Conservation (phyloP, 2,888 invertebrate genomes). For the Clistopyga incitator region DNA sequence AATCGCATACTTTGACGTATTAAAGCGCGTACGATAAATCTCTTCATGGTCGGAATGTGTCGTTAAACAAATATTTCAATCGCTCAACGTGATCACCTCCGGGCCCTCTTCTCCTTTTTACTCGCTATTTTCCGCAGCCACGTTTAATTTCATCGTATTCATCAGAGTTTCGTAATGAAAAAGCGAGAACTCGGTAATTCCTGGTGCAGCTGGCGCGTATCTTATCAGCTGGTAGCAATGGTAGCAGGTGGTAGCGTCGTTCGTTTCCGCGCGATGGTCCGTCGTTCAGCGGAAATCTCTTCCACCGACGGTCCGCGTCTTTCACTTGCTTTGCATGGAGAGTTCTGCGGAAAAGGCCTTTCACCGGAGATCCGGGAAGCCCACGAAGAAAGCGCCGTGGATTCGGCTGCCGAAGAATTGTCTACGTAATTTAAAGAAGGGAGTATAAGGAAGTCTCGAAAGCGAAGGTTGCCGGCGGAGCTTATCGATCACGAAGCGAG, state of each 20-base stretch:
- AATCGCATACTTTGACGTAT: conserved; percentile 29
- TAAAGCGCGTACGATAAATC: background rate
- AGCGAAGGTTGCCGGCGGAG: conserved; percentile 6
- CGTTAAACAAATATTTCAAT: too few species aligned
- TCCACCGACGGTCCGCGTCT: conserved; percentile 17
- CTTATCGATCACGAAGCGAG: conserved; percentile 56
- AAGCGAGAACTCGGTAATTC: conserved; percentile 75
- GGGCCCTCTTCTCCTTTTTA: background rate
- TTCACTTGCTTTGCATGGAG: background rate
- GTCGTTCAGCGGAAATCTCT: conserved; percentile 41
- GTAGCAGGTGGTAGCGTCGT: conserved; percentile 44
- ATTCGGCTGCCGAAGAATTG: conserved; percentile 5
- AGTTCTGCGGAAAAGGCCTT: conserved; percentile 24
- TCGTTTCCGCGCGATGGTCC: conserved; percentile 6
- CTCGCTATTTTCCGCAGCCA: conserved; percentile 57
- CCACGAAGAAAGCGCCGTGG: background rate
- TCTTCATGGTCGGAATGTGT: too few species aligned
- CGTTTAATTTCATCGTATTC: conserved; percentile 74
- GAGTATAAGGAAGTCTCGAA: conserved; percentile 8
- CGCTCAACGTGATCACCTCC: background rate
- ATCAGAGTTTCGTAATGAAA: conserved; percentile 74
- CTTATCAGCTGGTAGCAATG: conserved; percentile 65
- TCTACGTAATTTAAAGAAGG: conserved; percentile 26
- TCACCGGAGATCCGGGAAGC: conserved; percentile 14
- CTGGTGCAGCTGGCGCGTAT: conserved; percentile 64